Base-by-base conservation (phyloP, 2,888 invertebrate species). In the Eudemis profundana region DNA sequence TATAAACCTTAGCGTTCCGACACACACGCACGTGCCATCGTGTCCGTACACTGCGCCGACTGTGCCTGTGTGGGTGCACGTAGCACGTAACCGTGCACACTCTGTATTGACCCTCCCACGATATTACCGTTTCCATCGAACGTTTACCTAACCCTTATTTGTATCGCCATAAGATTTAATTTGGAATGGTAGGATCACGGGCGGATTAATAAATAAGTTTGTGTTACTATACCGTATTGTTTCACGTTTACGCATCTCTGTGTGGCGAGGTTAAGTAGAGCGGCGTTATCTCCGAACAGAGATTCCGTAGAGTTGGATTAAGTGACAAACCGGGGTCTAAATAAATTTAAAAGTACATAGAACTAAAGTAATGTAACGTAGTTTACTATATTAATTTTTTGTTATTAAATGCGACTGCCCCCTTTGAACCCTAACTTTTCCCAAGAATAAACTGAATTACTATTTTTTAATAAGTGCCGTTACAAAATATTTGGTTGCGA, bases 241-340 rank as follows among this genome's bases (percentile, higher is more conserved):
- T 91, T 89, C 90, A 89, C 88, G 90, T 90, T 90, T 89, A 90
- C 87, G 87, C 86, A 85, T 85, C 84, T 89, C 86, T 90, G 90
- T 91, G 90, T 90, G 89, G 82, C 83, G 89, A 89, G 89, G 92
- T 91, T 91, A 92, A 92, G 92, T 91, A 90, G 92, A 91, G 92
- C 92, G 90, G 90, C 78, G 88, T 91, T 90, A 90, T 90, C 90
- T 90, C 82, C 69, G 90, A 86, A 92, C 89, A 91, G 85, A 85
- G 86, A 85, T 87, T 85, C 88, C 80, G 80, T 90, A 77, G 92
- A 91, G 91, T 79, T 83, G 78, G 82, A 82, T 86, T 87, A 85
- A 77, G 79, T 71, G 77, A 76, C 77, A 79, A 77, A 79, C 78
- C 76, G 78, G 77, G 72, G 29, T 69, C 69, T 61, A 38, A 60